A percentile compares a stretch with the other conserved stretches of the same genome.
Conservation (phyloP, 2,113 vertebrate genomes). For the Neogale vison region DNA sequence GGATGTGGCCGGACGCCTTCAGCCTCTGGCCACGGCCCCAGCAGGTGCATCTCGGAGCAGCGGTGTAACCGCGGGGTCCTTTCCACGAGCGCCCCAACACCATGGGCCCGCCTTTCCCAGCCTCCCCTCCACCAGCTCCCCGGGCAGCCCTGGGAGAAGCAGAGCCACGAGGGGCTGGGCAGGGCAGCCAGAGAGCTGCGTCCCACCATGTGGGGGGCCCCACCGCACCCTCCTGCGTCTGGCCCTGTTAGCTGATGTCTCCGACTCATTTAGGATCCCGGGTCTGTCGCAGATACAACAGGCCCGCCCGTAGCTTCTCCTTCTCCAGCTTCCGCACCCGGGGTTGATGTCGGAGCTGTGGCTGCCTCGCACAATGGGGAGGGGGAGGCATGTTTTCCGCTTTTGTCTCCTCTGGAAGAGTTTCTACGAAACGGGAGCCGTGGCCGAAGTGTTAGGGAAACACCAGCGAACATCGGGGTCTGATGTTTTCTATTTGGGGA, state of each 20-base stretch:
- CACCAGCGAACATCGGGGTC: background rate
- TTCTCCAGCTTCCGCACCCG: background rate
- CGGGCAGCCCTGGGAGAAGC: background rate
- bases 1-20: accelerated
- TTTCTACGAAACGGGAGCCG: background rate
- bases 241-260: background rate
- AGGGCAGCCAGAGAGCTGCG: background rate
- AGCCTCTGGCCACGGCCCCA: background rate
- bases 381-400: background rate
- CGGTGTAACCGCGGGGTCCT: background rate
- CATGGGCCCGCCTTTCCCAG: background rate
- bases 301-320: background rate
- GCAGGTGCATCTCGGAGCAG: background rate
- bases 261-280: accelerated
- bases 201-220: background rate
- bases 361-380: background rate
- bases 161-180: background rate
- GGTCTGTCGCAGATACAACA: accelerated
- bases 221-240: background rate
- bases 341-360: background rate
- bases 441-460: background rate
- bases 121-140: background rate
- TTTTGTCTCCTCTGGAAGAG: background rate
- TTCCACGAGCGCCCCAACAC: no score
- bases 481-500: background rate